Conservation (phyloP, 2,797 vertebrate genomes). For the Anguilla anguilla region DNA sequence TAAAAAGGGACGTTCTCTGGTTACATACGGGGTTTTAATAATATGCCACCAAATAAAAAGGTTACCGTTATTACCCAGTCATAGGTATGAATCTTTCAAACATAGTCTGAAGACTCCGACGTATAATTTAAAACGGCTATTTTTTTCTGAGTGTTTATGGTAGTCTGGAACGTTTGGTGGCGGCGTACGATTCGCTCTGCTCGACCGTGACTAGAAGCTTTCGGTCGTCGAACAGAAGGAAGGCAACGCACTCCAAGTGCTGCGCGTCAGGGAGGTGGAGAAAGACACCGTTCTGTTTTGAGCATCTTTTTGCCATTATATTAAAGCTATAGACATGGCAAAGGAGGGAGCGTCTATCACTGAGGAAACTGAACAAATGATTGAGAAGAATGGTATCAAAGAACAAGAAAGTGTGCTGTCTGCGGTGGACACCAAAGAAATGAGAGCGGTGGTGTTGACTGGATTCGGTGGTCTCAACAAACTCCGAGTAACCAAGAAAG, state of each 20-base stretch:
- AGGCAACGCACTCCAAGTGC: conserved; percentile 6
- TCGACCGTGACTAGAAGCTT: conserved; percentile 49
- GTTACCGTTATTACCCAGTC: too few species aligned
- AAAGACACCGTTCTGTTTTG: conserved; percentile 26
- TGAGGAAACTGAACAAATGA: conserved; percentile 94
- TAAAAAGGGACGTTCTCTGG: not conserved
- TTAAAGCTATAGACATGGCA: conserved; percentile 76
- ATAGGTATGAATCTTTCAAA: not conserved
- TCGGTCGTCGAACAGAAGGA: conserved; percentile 20
- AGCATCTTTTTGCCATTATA: conserved; percentile 35
- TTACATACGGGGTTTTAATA: not conserved
- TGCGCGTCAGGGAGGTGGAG: not conserved
- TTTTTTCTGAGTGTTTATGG: conserved; percentile 68
- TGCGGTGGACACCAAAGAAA: conserved; percentile 82
- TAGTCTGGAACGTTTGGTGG: conserved; percentile 30
- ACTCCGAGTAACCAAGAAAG: conserved; percentile 87
- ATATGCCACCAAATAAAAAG: not conserved
- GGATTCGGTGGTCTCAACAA: conserved; percentile 95
- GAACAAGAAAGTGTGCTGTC: conserved; percentile 67
- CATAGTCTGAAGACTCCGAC: not conserved
- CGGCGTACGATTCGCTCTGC: conserved; percentile 35
- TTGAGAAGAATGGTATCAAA: conserved; percentile 76
- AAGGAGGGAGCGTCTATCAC: conserved; percentile 85
- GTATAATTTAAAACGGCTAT: conserved; percentile 41
- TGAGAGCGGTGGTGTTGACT: conserved; percentile 89